Conservation (phyloP, 2,888 invertebrate genomes). For the Acanthococcus lagerstroemiae region DNA sequence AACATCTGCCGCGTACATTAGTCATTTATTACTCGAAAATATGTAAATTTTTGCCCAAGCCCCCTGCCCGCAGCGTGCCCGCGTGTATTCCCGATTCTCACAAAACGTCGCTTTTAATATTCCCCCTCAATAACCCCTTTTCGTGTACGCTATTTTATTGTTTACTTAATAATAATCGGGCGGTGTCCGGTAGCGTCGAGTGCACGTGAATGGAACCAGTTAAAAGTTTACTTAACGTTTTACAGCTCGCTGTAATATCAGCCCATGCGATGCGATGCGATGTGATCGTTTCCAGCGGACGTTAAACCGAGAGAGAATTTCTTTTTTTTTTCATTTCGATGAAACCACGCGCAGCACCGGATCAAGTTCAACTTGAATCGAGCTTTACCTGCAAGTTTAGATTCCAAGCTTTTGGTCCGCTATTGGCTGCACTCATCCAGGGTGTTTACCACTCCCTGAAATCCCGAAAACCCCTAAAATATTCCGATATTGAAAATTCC, state of each 20-base stretch:
- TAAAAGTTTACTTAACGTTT: constrained; percentile 29
- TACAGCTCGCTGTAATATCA: constrained; percentile 1
- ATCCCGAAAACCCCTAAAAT: too few relatives aligned
- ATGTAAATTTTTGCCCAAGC: constrained; percentile 24
- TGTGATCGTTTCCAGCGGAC: too few relatives aligned
- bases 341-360: too few relatives aligned
- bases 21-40: constrained; percentile 25
- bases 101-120: background rate
- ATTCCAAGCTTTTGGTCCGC: too few relatives aligned
- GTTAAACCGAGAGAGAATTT: background rate
- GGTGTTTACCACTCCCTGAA: too few relatives aligned
- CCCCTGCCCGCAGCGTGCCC: background rate
- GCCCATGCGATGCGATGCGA: too few relatives aligned
- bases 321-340: too few relatives aligned
- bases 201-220: constrained; percentile 24
- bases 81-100: background rate
- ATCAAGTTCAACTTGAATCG: too few relatives aligned
- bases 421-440: too few relatives aligned
- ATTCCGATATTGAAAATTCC: too few relatives aligned
- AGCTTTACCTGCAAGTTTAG: too few relatives aligned
- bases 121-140: background rate
- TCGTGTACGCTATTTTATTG: constrained; percentile 2
- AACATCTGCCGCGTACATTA: constrained; percentile 24
- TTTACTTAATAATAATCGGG: constrained; percentile 26
- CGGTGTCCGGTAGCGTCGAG: constrained; percentile 31